Evolutionary conservation across 2,797 vertebrate genomes (phyloP).

Genomic region (Helarctos malayanus): DNA sequence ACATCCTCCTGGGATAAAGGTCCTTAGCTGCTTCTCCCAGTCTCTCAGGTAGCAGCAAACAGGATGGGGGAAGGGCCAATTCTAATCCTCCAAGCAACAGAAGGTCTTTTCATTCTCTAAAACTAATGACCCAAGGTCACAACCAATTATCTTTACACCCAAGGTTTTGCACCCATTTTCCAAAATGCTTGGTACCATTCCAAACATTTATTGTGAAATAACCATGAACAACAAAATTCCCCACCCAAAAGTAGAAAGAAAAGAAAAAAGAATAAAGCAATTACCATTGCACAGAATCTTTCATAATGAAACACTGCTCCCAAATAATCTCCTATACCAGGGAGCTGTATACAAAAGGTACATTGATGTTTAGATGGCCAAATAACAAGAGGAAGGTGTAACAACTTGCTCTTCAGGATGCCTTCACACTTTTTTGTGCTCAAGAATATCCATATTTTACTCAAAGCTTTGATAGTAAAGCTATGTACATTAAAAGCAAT

Average conservation of each 20-base stretch:
- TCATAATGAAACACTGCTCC: not conserved
- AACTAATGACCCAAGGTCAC: conserved; percentile 40
- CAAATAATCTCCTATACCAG: not conserved
- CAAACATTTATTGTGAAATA: conserved; percentile 6
- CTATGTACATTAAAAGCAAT: not conserved
- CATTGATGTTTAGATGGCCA: not conserved
- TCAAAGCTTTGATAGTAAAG: conserved; percentile 35
- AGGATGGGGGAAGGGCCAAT: not conserved
- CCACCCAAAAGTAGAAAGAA: not conserved
- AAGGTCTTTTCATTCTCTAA: not conserved
- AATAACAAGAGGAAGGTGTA: not conserved
- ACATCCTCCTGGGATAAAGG: not conserved
- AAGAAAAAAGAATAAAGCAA: not conserved
- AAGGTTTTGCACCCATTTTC: not conserved
- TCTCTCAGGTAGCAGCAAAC: not conserved
- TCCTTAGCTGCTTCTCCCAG: conserved; percentile 27
- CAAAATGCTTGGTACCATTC: not conserved
- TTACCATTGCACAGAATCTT: conserved; percentile 2
- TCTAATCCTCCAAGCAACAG: not conserved
- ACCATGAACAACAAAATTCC: conserved; percentile 24
- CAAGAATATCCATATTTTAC: conserved; percentile 30
- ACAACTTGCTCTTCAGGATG: not conserved
- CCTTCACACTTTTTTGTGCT: not conserved
- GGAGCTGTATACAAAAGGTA: not conserved
- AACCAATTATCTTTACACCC: conserved; percentile 12